A percentile compares a stretch with the other conserved stretches of the same genome.
phyloP scores from a whole-genome alignment of 2,888 invertebrate genomes.

The Acleris sparsana region DNA sequence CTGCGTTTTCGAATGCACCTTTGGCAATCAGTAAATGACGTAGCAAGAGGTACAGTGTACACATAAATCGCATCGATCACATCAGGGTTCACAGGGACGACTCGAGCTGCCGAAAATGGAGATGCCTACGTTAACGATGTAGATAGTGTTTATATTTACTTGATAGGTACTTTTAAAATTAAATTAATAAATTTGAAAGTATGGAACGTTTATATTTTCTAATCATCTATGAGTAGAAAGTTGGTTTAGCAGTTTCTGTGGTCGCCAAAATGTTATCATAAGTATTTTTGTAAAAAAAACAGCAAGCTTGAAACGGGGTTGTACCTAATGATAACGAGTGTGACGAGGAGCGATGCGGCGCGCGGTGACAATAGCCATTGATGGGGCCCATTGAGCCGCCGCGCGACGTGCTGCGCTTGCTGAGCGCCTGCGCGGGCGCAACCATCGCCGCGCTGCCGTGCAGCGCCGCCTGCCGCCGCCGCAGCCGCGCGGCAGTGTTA shows the following conservation, averaged over 20 bases:
- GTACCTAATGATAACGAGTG: constrained; percentile 1
- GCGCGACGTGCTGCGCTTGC: constrained; percentile 27
- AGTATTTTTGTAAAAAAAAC: neutral
- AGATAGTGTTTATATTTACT: too few relatives aligned
- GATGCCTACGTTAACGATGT: too few relatives aligned
- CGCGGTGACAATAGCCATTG: constrained; percentile 1
- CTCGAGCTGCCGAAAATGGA: too few relatives aligned
- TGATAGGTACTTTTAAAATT: too few relatives aligned
- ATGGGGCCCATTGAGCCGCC: constrained; percentile 6
- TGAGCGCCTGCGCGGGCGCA: constrained; percentile 10
- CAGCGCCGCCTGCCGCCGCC: neutral
- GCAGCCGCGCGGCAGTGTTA: constrained; percentile 1
- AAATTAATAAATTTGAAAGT: too few relatives aligned
- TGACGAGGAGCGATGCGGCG: constrained; percentile 6
- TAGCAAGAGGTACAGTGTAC: neutral
- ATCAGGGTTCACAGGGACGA: too few relatives aligned
- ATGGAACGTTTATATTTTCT: too few relatives aligned
- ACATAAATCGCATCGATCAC: neutral
- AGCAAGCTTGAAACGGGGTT: neutral
- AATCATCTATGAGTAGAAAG: too few relatives aligned
- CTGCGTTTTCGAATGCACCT: constrained; percentile 26
- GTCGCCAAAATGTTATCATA: too few relatives aligned
- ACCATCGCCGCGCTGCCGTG: neutral
- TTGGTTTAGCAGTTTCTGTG: too few relatives aligned
- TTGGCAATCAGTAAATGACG: constrained; percentile 16